phyloP scores from a whole-genome alignment of 2,113 vertebrate species.

The Anguilla rostrata region DNA sequence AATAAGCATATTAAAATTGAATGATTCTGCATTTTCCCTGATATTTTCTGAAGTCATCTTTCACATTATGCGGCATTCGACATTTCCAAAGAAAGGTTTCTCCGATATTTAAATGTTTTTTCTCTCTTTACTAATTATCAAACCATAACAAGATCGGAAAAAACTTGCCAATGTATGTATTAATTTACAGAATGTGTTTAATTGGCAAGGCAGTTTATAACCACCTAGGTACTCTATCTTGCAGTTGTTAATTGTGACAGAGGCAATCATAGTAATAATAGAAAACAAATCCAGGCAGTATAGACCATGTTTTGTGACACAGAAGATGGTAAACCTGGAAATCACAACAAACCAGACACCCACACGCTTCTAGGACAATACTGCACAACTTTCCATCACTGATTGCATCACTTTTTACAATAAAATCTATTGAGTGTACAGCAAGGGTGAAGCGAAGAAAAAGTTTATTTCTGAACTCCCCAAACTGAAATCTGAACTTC shows the following conservation, averaged over 20 bases:
- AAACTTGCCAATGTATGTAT: neutral
- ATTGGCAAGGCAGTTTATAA: neutral
- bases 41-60: neutral
- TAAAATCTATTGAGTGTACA: neutral
- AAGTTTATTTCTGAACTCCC: neutral
- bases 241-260: neutral
- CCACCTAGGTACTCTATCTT: neutral
- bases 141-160: neutral
- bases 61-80: neutral
- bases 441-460: neutral
- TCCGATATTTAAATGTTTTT: neutral
- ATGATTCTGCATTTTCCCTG: neutral
- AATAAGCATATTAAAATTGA: neutral
- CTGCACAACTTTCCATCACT: slow-evolving; percentile 53
- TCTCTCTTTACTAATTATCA: neutral
- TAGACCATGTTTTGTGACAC: slow-evolving; percentile 46
- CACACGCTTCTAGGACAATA: slow-evolving; percentile 45
- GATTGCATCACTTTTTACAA: slow-evolving; percentile 26
- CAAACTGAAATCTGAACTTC: neutral
- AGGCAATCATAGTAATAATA: slow-evolving; percentile 16
- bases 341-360: slow-evolving; percentile 52
- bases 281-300: slow-evolving; percentile 42
- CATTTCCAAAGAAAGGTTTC: neutral
- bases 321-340: slow-evolving; percentile 38
- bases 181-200: neutral